Percentiles rank a stretch among this genome's conserved stretches.
phyloP scores from a whole-genome alignment of 1,140 invertebrate genomes.

The Ceratosolen solmsi region DNA sequence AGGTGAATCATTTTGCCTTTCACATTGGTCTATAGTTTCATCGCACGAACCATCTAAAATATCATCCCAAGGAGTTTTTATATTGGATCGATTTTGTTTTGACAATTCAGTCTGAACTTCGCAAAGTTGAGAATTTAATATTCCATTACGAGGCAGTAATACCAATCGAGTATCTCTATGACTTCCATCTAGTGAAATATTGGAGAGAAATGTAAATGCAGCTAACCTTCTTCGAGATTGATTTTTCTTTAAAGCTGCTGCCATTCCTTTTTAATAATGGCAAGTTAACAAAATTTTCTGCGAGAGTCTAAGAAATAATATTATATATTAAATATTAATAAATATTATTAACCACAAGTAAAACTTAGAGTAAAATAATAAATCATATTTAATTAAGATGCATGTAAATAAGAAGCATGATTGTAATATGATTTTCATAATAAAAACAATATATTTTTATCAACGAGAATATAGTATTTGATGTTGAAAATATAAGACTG shows the following conservation, averaged over 20 bases:
- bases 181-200: slow-evolving; percentile 94
- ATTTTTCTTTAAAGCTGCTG: slow-evolving; percentile 75
- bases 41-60: slow-evolving; percentile 8
- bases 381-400: too few relatives aligned
- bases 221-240: slow-evolving; percentile 84
- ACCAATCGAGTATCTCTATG: slow-evolving; percentile 87
- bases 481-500: too few relatives aligned
- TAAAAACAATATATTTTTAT: too few relatives aligned
- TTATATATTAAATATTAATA: neutral
- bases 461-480: too few relatives aligned
- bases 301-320: slow-evolving; percentile 25
- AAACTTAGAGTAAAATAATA: too few relatives aligned
- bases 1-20: slow-evolving; percentile 42
- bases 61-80: slow-evolving; percentile 24
- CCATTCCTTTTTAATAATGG: slow-evolving; percentile 67
- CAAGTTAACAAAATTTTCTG: slow-evolving; percentile 29
- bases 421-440: too few relatives aligned
- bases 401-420: too few relatives aligned
- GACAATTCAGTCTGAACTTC: slow-evolving; percentile 48
- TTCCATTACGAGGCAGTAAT: slow-evolving; percentile 72
- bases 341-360: neutral
- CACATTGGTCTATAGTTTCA: slow-evolving; percentile 27
- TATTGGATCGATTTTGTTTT: slow-evolving; percentile 35
- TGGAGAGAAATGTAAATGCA: slow-evolving; percentile 92
- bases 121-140: slow-evolving; percentile 56